These are phyloP conservation scores for Eledone cirrhosa DNA, from an alignment of 2,888 invertebrate species.

Conservation along the genomic window DNA sequence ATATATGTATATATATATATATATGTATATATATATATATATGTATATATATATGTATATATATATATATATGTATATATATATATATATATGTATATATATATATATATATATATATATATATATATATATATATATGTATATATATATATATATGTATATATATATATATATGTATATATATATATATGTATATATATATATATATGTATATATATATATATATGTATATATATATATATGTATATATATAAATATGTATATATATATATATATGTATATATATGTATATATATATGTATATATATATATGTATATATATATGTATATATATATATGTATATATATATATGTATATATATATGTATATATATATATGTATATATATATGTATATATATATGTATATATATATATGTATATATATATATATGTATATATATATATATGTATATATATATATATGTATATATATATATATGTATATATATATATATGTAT, in stretches of 20 bases:
- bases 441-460: not conserved
- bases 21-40: not conserved
- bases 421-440: conserved; percentile 10
- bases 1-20: not conserved
- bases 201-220: not conserved
- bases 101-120: not conserved
- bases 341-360: not conserved
- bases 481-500: conserved; percentile 5
- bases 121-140: not conserved
- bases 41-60: not conserved
- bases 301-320: not conserved
- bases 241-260: not conserved
- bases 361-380: not conserved
- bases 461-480: not conserved
- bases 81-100: not conserved
- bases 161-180: not conserved
- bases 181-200: not conserved
- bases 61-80: not conserved
- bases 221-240: not conserved
- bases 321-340: not conserved
- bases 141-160: not conserved
- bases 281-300: not conserved
- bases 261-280: not conserved
- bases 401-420: not conserved
- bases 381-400: conserved; percentile 7